Base-by-base conservation (phyloP, 2,797 vertebrate species). In the Orestias chungarensis region DNA sequence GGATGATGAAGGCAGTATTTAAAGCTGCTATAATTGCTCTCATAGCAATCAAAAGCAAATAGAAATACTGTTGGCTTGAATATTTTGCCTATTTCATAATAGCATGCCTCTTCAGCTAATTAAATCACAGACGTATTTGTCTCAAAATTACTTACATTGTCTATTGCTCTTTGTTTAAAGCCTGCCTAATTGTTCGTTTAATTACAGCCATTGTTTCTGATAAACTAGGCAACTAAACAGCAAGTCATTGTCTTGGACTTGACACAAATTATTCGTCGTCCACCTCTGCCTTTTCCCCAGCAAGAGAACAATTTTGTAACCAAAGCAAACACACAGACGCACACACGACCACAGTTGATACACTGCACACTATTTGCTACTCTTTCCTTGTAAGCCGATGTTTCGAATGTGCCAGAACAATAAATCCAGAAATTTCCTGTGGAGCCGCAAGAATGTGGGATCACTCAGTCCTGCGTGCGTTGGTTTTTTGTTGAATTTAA, bases 381-480 rank as follows among this genome's bases (percentile, higher is more conserved):
- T 71, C 50, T 52, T 76, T 72, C 23, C 65, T 49, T 18, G 15
- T 66, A 50, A 77, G 70, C 70, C 75, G 78, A 71, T 68, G 69
- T 74, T 73, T 83, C 57, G 50, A 11, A 78, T 75, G 71, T 75
- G 65, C 79, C 79, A 80, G 86, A 84, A 88, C 82, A 82, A 89
- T 87, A 87, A 85, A 88, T 86, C 83, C 82, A 62, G 75, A 78
- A 80, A 84, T 74, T 76, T 85, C 81, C 75, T 17, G 52, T 74
- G 66, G 62, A 75, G 82, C 68, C 14, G 1, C 64, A 80, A 38
- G 64, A 82, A 83, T 81, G 76, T 78, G 73, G 71, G 54, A 82
- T 82, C 68, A 43, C 11, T 75, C 33, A 70, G 52, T 70, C 46
- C 70, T 74, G 72, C 68, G 61, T 64, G 49, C 43, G 27, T 54